Conservation (phyloP, 2,888 invertebrate genomes). For the Andrena hattorfiana region DNA sequence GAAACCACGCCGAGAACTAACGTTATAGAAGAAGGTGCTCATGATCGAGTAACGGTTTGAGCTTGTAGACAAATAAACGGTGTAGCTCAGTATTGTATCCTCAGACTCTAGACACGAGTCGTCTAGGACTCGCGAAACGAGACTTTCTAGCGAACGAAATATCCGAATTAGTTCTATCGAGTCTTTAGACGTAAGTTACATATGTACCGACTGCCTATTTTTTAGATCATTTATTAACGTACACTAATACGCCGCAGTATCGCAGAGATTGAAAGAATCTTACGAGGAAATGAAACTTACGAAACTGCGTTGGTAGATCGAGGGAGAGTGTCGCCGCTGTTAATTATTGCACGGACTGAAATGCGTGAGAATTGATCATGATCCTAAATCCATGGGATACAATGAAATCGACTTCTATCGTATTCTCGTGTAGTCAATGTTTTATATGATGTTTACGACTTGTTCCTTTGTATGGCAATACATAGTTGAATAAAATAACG, state of each 20-base stretch:
- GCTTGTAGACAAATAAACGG: not conserved
- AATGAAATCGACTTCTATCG: conserved; percentile 24
- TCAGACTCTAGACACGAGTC: conserved; percentile 17
- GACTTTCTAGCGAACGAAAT: conserved; percentile 15
- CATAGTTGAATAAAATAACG: conserved; percentile 63
- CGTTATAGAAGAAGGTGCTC: not conserved
- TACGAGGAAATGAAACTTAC: conserved; percentile 2
- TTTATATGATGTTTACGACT: conserved; percentile 56
- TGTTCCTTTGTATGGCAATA: conserved; percentile 54
- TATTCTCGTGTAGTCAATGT: conserved; percentile 32
- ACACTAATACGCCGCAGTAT: conserved; percentile 7
- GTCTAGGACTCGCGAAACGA: conserved; percentile 22
- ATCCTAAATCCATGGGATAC: conserved; percentile 1
- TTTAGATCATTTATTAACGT: conserved; percentile 37
- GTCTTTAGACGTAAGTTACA: conserved; percentile 39
- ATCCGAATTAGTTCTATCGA: conserved; percentile 42
- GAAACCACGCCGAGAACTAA: not conserved
- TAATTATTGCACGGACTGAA: conserved; percentile 25
- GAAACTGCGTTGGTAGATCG: not conserved
- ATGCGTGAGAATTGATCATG: conserved; percentile 15
- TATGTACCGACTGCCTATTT: conserved; percentile 55
- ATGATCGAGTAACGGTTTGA: conserved; percentile 10
- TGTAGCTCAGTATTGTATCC: conserved; percentile 18
- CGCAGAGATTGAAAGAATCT: conserved; percentile 4
- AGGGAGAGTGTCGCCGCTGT: not conserved